Evolutionary conservation across 2,113 vertebrate species (phyloP).

Genomic region (Isurus oxyrinchus): DNA sequence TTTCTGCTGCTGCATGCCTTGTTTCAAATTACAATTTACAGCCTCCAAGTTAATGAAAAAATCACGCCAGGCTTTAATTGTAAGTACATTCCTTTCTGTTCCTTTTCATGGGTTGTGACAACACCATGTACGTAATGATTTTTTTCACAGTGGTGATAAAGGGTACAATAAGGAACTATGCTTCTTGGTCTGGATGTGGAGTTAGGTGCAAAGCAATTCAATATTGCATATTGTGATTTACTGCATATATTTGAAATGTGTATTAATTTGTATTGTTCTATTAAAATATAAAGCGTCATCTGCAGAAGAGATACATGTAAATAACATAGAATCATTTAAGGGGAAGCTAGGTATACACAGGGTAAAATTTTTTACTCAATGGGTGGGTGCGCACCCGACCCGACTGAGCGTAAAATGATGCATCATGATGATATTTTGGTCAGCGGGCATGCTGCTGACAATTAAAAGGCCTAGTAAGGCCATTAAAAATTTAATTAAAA

Average conservation of each 20-base stretch:
- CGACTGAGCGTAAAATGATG: too few species aligned
- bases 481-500: too few species aligned
- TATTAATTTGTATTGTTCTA: not conserved
- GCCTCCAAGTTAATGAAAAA: constrained; percentile 71
- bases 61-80: constrained; percentile 78
- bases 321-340: not conserved
- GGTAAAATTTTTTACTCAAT: too few species aligned
- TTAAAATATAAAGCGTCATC: not conserved
- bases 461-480: too few species aligned
- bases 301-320: not conserved
- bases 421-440: too few species aligned
- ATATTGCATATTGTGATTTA: not conserved
- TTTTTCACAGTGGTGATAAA: not conserved
- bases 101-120: not conserved
- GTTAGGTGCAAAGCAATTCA: not conserved
- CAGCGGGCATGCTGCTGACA: too few species aligned
- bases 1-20: constrained; percentile 92
- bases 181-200: not conserved
- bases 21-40: constrained; percentile 92
- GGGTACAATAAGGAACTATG: not conserved
- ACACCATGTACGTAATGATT: not conserved
- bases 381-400: too few species aligned
- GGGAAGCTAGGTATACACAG: not conserved
- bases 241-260: not conserved
- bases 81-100: constrained; percentile 61